A percentile compares a stretch with the other conserved stretches of the same genome.
Conservation (phyloP, 2,113 vertebrate species). For the Amblyopsis rosae region DNA sequence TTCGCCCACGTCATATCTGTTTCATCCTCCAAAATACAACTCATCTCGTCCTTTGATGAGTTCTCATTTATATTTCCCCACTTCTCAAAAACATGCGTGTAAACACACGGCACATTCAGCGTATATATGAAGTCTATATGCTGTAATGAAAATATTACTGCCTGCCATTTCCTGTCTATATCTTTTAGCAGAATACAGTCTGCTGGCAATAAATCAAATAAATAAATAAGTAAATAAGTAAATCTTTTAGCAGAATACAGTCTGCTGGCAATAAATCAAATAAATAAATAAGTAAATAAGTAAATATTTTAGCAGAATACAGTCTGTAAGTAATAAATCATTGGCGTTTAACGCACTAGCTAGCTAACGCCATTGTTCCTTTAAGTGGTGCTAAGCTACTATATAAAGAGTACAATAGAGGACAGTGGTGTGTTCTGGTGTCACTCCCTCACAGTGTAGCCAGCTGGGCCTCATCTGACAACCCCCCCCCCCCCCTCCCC, state of each 20-base stretch:
- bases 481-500: slow-evolving; percentile 26
- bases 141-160: slow-evolving; percentile 4
- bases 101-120: slow-evolving; percentile 6
- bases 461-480: slow-evolving; percentile 57
- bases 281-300: too few species aligned
- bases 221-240: too few species aligned
- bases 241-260: too few species aligned
- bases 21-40: slow-evolving; percentile 40
- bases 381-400: slow-evolving; percentile 6
- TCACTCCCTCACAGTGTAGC: slow-evolving; percentile 23
- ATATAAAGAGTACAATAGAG: slow-evolving; percentile 60
- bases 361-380: slow-evolving; percentile 30
- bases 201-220: not conserved
- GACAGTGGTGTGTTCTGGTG: slow-evolving; percentile 39
- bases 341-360: slow-evolving; percentile 31
- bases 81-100: slow-evolving; percentile 31
- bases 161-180: too few species aligned
- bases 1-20: slow-evolving; percentile 67
- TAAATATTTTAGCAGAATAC: not conserved
- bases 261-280: not conserved
- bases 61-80: slow-evolving; percentile 51
- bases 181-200: too few species aligned
- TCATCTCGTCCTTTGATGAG: slow-evolving; percentile 62
- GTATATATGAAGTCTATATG: slow-evolving; percentile 17
- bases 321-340: not conserved